Percentiles rank a stretch among this genome's conserved stretches.
phyloP scores from a whole-genome alignment of 2,113 vertebrate species.

The Malurus alboscapulatus region DNA sequence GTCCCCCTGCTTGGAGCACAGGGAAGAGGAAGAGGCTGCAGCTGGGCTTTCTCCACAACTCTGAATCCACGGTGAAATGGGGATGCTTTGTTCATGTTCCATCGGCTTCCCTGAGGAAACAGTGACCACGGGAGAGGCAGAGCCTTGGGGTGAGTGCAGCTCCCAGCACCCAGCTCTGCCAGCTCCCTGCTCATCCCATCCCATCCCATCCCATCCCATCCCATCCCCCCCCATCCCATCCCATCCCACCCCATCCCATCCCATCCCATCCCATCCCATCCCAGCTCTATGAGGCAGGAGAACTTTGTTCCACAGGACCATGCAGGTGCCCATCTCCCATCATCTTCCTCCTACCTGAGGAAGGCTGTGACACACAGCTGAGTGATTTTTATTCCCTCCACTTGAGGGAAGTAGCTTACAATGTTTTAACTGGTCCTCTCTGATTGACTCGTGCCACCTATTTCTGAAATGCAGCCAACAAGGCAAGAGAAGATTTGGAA shows the following conservation, averaged over 20 bases:
- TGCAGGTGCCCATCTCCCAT: not conserved
- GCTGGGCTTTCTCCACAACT: not conserved
- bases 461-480: slow-evolving; percentile 17
- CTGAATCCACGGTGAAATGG: not conserved
- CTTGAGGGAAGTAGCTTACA: slow-evolving; percentile 63
- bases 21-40: not conserved
- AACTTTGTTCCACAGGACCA: not conserved
- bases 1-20: not conserved
- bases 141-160: not conserved
- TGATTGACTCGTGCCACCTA: slow-evolving; percentile 25
- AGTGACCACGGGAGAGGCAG: not conserved
- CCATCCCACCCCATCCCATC: too few species aligned
- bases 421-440: not conserved
- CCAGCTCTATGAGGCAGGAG: not conserved
- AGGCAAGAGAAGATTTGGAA: not conserved
- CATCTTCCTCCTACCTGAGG: not conserved
- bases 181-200: not conserved
- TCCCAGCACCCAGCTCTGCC: not conserved
- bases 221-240: too few species aligned
- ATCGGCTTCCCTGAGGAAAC: not conserved
- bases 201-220: not conserved
- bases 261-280: not conserved
- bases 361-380: not conserved
- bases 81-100: slow-evolving; percentile 16
- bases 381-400: slow-evolving; percentile 57